Base-by-base conservation (phyloP, 1,140 invertebrate genomes). In the Bombus picipes region DNA sequence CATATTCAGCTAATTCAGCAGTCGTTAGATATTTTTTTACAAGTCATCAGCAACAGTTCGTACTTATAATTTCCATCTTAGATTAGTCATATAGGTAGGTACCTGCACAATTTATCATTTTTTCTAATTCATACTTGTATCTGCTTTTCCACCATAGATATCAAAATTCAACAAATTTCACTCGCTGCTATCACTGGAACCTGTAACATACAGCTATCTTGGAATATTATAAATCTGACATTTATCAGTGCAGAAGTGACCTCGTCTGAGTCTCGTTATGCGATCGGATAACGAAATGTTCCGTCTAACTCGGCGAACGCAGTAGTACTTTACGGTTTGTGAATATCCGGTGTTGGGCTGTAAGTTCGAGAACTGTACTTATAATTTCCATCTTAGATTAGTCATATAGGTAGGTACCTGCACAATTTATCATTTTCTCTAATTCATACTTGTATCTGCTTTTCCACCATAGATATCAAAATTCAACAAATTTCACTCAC, bases 1-100 rank as follows among this genome's bases (percentile, higher is more conserved):
- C 22, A 25, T 22, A 59, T 66, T 43, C 53, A 74, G 41, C 81
- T 75, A 59, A 82, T 59, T 66, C 81, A 75, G 25, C 10, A 34
- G 39, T 5, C 41, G 34, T 75, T n/a, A 41, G 77, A 47, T 39
- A 66, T 75, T 82, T 82, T 32, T 15, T 15, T 80, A 28, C 25
- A n/a, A 41, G n/a, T 34, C 39, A 13, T 32, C 15, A 28, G 39
- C 25, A 25, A 70, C 22, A 22, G 32, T 34, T 75, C n/a, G 6
- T 71, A 32, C 41, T 57, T 37, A 1, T 13, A 62, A 65, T 47
- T 34, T 53, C 28, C 15, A 53, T 83, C 34, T 15, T 9, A 34
- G n/a, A 80, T 80, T 70, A 66, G 25, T 37, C 25, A n/a, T 2
- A 28, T 53, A 53, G 18, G 0, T 53, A 53, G 18, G 0, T 6